Conservation (phyloP, 2,888 invertebrate species). For the Sepioteuthis lessoniana region DNA sequence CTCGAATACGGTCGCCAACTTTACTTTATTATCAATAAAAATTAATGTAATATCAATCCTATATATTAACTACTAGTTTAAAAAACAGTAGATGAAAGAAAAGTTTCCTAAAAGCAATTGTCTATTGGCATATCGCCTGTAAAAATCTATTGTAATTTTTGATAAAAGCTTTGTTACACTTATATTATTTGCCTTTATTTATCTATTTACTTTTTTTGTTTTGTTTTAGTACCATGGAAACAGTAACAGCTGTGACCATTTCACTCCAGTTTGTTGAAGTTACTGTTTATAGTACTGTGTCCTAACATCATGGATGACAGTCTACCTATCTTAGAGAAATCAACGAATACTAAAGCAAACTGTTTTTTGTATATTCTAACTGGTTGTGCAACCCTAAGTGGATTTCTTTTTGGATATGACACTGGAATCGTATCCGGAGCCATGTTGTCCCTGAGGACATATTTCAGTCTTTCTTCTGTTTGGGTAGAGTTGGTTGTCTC, state of each 20-base stretch:
- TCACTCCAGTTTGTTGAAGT: neutral
- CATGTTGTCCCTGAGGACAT: constrained; percentile 74
- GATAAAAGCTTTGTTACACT: neutral
- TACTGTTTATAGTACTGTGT: neutral
- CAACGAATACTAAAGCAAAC: neutral
- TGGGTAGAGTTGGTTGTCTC: constrained; percentile 78
- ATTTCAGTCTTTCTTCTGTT: constrained; percentile 73
- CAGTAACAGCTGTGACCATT: neutral
- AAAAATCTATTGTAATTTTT: neutral
- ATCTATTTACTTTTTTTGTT: neutral
- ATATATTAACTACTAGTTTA: neutral
- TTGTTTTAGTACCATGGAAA: neutral
- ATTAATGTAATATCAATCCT: neutral
- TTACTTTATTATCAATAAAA: neutral
- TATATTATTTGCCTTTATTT: too few species aligned
- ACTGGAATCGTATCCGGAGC: constrained; percentile 78
- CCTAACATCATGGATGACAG: neutral
- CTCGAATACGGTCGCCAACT: too few species aligned
- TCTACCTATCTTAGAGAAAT: neutral
- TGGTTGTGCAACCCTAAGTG: constrained; percentile 74
- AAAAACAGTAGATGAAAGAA: neutral
- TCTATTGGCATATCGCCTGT: neutral
- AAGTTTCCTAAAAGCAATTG: neutral
- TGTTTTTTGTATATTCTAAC: constrained; percentile 66
- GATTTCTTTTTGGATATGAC: constrained; percentile 78